phyloP scores from a whole-genome alignment of 2,113 vertebrate genomes.

The Salvelinus namaycush region DNA sequence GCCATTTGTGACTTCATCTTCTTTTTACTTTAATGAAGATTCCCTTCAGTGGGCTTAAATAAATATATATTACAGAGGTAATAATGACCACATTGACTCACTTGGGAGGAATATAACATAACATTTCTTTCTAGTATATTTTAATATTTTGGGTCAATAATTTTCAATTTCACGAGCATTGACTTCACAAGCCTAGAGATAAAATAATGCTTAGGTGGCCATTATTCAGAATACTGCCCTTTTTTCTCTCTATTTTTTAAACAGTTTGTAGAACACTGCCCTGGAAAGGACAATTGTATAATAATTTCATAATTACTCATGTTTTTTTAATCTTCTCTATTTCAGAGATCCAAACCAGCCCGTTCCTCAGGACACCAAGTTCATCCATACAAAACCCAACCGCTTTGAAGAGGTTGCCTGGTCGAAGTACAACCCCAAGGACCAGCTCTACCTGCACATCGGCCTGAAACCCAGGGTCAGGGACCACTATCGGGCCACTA shows the following conservation, averaged over 20 bases:
- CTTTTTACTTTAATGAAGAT: not conserved
- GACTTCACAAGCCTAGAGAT: too few species aligned
- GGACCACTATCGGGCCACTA: slow-evolving; percentile 94
- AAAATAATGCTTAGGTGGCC: too few species aligned
- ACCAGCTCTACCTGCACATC: slow-evolving; percentile 95
- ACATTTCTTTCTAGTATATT: not conserved
- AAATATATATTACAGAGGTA: not conserved
- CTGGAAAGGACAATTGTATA: not conserved
- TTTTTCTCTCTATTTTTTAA: too few species aligned
- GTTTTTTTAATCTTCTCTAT: slow-evolving; percentile 30
- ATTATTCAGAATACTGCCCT: too few species aligned
- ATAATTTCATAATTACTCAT: not conserved
- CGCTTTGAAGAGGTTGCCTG: slow-evolving; percentile 97
- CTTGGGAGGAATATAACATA: slow-evolving; percentile 7
- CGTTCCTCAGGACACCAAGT: slow-evolving; percentile 96
- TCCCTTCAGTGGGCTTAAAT: not conserved
- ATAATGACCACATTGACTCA: slow-evolving; percentile 14
- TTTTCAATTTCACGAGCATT: too few species aligned
- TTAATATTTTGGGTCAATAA: not conserved
- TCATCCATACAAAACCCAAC: slow-evolving; percentile 96
- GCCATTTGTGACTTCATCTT: not conserved
- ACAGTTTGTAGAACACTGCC: not conserved
- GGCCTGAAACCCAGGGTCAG: slow-evolving; percentile 90
- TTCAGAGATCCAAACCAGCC: slow-evolving; percentile 93
- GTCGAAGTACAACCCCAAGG: slow-evolving; percentile 96